Conservation (phyloP, 2,113 vertebrate species). For the Engraulis encrasicolus region DNA sequence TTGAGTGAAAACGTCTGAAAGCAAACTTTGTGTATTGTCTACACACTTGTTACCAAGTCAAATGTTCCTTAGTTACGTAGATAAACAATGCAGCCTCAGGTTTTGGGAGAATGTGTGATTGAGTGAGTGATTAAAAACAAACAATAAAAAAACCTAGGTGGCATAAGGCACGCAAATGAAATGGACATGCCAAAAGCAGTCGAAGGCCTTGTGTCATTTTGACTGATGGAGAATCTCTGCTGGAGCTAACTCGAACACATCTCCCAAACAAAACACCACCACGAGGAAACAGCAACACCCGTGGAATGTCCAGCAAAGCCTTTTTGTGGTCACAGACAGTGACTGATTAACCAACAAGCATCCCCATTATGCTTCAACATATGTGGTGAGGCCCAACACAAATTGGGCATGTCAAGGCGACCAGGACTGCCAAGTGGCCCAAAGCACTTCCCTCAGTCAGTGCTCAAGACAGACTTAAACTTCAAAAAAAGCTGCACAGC, state of each 20-base stretch:
- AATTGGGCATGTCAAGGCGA: not conserved
- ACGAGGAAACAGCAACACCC: not conserved
- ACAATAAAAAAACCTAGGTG: not conserved
- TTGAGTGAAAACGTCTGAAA: no score
- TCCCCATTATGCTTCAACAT: not conserved
- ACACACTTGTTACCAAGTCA: not conserved
- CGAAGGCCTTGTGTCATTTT: not conserved
- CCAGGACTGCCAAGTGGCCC: not conserved
- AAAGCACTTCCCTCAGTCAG: not conserved
- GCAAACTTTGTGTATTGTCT: not conserved
- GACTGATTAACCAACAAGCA: not conserved
- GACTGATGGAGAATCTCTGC: not conserved
- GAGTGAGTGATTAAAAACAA: not conserved
- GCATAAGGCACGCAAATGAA: not conserved
- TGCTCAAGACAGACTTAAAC: slow-evolving; percentile 15
- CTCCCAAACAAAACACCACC: not conserved
- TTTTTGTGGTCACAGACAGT: not conserved
- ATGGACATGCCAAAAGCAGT: not conserved
- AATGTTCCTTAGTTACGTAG: not conserved
- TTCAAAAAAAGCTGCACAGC: no score
- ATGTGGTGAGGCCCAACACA: not conserved
- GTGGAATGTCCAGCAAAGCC: not conserved
- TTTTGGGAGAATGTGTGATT: not conserved
- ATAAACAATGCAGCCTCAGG: not conserved
- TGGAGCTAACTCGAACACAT: not conserved